Base-by-base conservation (phyloP, 2,797 vertebrate species). In the Pangasius macronema region DNA sequence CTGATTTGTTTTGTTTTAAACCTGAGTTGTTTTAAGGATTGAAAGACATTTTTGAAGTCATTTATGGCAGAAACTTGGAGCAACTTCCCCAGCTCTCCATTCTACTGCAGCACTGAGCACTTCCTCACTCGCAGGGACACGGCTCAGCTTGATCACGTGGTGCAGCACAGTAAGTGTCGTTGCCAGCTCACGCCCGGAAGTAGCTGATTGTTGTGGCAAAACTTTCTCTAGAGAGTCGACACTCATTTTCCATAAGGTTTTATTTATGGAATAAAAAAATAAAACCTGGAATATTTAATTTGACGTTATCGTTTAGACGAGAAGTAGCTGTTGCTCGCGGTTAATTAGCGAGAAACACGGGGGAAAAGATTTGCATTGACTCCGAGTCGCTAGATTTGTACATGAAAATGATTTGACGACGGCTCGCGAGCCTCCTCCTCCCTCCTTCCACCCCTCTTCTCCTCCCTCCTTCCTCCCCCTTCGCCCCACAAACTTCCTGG, bases 111-210 rank as follows among this genome's bases (percentile, higher is more conserved):
- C 55, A 27, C 0, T 2, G 20, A 2, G 14, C 57, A 63, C 57
- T 2, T 63, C 24, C 55, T 82, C 3, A 22, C 36, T 16, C 22
- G 22, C 5, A 57, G 51, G 55, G 61, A 77, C 22, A 79, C 14
- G 1, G 36, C 42, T 63, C 27, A 16, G 18, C 11, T 8, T 33
- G 8, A 36, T 51, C 82, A 83, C 82, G 63, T 68, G 82, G 7
- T 14, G 9, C 46, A 5, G 46, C 46, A n/a, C 53, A 2, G 68
- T 30, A 7, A 42, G 42, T 7, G 27, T 51, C 24, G 14, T n/a
- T n/a, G 36, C 80, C 57, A 63, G 36, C 59, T 46, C 63, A 13
- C 63, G 9, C n/a, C 82, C 82, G 82, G 82, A 83, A 49, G 42
- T 3, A 8, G 27, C 24, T 3, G 59, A 5, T 18, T 51, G 80